These are phyloP conservation scores for Saturnia pavonia DNA, from an alignment of 2,888 invertebrate species.

Conservation along the genomic window DNA sequence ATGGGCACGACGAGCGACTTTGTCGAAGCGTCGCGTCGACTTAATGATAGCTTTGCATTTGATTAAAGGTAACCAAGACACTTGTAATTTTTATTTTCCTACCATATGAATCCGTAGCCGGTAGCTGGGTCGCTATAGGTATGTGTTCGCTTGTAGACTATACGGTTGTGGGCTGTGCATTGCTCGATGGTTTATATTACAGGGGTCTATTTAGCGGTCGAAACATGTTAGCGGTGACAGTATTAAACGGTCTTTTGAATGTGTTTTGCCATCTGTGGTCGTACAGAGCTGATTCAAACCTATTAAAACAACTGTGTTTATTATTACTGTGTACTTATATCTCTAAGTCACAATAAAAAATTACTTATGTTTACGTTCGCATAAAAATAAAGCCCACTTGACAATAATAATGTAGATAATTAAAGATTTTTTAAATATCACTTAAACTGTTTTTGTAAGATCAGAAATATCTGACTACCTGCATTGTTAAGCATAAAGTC, in stretches of 20 bases:
- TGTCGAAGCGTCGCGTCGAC: conserved; percentile 67
- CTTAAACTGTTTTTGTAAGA: conserved; percentile 18
- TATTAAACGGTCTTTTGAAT: conserved; percentile 58
- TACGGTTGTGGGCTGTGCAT: conserved; percentile 48
- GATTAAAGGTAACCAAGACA: conserved; percentile 75
- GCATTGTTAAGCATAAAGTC: conserved; percentile 15
- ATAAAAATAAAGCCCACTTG: conserved; percentile 1
- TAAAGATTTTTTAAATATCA: conserved; percentile 14
- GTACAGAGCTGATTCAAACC: conserved; percentile 22
- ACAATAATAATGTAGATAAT: conserved; percentile 19
- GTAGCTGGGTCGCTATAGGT: conserved; percentile 39
- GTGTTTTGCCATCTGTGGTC: conserved; percentile 43
- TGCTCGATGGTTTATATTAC: conserved; percentile 51
- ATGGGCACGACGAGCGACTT: conserved; percentile 74
- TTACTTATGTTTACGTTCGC: conserved; percentile 14
- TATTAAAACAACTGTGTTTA: not conserved
- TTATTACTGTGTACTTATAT: not conserved
- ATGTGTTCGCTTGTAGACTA: conserved; percentile 40
- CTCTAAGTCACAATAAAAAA: conserved; percentile 6
- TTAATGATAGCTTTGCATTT: conserved; percentile 79
- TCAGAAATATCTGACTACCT: conserved; percentile 16
- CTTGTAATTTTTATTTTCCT: conserved; percentile 68
- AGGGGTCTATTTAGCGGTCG: conserved; percentile 52
- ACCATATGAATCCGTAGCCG: conserved; percentile 38
- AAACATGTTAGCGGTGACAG: conserved; percentile 58